phyloP scores from a whole-genome alignment of 2,113 vertebrate genomes.

The Peromyscus polionotus region DNA sequence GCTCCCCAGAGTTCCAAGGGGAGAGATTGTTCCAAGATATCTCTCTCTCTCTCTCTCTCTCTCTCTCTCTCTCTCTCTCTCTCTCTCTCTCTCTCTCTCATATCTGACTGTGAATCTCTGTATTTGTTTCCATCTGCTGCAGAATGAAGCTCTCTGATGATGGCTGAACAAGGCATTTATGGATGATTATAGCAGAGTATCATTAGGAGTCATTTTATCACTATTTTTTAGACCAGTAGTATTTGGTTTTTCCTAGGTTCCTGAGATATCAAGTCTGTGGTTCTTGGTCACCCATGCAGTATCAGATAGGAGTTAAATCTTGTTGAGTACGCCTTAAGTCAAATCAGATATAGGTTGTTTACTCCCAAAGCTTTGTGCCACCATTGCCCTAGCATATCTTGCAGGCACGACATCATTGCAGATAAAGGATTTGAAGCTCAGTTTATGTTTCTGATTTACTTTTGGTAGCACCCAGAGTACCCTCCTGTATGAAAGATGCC shows the following conservation, averaged over 20 bases:
- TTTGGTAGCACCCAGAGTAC: not conserved
- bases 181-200: not conserved
- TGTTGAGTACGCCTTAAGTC: not conserved
- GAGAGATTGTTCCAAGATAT: not conserved
- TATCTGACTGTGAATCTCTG: not conserved
- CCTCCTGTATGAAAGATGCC: not conserved
- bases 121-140: not conserved
- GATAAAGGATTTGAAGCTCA: fast-evolving
- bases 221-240: not conserved
- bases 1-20: fast-evolving
- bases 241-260: not conserved
- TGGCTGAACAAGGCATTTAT: not conserved
- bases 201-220: not conserved
- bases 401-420: not conserved
- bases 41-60: too few relatives aligned
- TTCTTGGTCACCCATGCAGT: not conserved
- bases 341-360: not conserved
- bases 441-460: not conserved
- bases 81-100: not conserved
- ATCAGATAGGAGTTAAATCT: not conserved
- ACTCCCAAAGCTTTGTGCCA: not conserved
- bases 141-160: not conserved
- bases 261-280: not conserved
- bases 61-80: too few relatives aligned
- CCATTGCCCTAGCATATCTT: not conserved